Percentiles rank a stretch among this genome's conserved stretches.
Evolutionary conservation across 2,797 vertebrate species (phyloP).

Genomic region (Gambusia yucatana): DNA sequence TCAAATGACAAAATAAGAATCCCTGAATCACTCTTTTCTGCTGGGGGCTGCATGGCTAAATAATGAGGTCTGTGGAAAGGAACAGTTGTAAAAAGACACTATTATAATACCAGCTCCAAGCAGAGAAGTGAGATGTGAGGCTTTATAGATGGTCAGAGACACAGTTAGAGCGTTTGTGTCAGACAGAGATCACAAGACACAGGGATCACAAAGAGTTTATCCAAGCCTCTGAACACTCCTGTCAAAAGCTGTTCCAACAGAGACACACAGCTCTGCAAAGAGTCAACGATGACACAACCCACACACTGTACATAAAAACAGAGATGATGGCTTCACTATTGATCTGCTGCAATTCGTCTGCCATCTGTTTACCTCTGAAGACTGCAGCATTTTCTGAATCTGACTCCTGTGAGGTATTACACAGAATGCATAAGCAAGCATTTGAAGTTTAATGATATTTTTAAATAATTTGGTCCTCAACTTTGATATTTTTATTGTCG

Average conservation of each 20-base stretch:
- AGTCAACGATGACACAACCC: slow-evolving; percentile 14
- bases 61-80: slow-evolving; percentile 41
- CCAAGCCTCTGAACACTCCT: slow-evolving; percentile 43
- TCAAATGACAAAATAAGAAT: slow-evolving; percentile 8
- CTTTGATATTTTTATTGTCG: neutral
- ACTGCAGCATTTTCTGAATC: slow-evolving; percentile 24
- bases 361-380: slow-evolving; percentile 38
- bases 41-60: slow-evolving; percentile 3
- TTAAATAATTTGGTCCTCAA: neutral
- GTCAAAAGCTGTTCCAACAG: slow-evolving; percentile 17
- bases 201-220: slow-evolving; percentile 48
- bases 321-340: slow-evolving; percentile 7
- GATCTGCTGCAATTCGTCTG: slow-evolving; percentile 27
- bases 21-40: slow-evolving; percentile 4
- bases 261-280: neutral
- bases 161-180: slow-evolving; percentile 42
- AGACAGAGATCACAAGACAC: slow-evolving; percentile 61
- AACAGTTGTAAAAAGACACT: slow-evolving; percentile 39
- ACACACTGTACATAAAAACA: slow-evolving; percentile 6
- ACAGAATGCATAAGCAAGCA: neutral
- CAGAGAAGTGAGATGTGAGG: slow-evolving; percentile 4
- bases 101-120: slow-evolving; percentile 43
- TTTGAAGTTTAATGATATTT: neutral
- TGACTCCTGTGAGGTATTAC: slow-evolving; percentile 41
- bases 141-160: slow-evolving; percentile 43